Evolutionary conservation across 2,113 vertebrate genomes (phyloP), one percentile per base, ranked within the genome.

Genomic region (Centropristis striata): DNA sequence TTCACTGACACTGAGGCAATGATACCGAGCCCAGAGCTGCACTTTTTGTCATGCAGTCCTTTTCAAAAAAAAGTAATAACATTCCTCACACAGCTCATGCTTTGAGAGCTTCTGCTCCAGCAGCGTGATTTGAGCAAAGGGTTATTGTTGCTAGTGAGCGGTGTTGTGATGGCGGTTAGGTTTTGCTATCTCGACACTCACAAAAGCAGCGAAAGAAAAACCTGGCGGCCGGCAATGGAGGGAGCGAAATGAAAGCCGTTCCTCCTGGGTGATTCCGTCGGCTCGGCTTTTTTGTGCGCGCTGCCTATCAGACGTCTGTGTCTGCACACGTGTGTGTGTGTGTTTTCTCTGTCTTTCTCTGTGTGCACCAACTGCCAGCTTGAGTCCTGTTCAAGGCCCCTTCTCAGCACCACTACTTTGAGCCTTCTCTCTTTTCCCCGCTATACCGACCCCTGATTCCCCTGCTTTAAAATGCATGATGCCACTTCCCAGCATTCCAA

Each of bases 241-340:
- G 41, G 49, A 78, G 54, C 69, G 58, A 80, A 90, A 90, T 91
- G 75, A 91, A 91, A 91, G 89, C 89, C 51, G 90, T 92, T 93
- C 87, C 92, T 86, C 86, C 64, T 84, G 81, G 85, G 81, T 86
- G 86, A 86, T 85, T 91, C 86, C 28, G 44, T 79, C 75, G 25
- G 70, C 78, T 54, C 59, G 61, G 74, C 87, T 92, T 90, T 92
- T 90, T 92, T 89, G 86, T 92, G 63, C 27, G 73, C 13, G 10
- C 78, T 50, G 73, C 76, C 75, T 86, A 83, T 88, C 87, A 88
- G 69, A 58, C 78, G 23, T 81, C 21, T 69, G 1, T 44, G 51
- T 74, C 55, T 50, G 53, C 54, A 32, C 32, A 8, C 11, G 37
- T 46, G 46, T 54, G 53, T 60, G 66, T 47, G 16, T 64, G 41